Percentiles rank a stretch among this genome's conserved stretches.
Evolutionary conservation across 1,140 invertebrate species (phyloP).

Genomic region (Listronotus bonariensis): DNA sequence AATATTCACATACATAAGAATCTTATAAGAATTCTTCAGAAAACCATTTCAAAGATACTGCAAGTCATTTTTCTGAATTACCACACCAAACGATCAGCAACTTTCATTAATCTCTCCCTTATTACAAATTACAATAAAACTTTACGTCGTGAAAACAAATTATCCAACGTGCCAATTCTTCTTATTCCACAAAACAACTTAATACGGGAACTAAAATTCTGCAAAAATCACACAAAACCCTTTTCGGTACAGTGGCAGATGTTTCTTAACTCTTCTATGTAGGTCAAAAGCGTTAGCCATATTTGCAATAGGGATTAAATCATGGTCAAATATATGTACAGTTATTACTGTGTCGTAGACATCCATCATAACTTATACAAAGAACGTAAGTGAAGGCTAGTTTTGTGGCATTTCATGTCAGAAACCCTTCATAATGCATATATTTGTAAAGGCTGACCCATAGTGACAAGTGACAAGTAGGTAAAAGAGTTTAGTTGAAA

Average conservation of each 20-base stretch:
- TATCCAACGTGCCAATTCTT: too few relatives aligned
- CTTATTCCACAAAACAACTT: background rate
- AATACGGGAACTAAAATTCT: constrained; percentile 30
- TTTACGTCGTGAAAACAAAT: too few relatives aligned
- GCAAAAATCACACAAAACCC: constrained; percentile 43
- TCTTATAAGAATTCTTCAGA: too few relatives aligned
- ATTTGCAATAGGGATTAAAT: constrained; percentile 45
- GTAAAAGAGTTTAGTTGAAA: constrained; percentile 33
- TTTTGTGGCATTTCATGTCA: constrained; percentile 44
- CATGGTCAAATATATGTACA: constrained; percentile 44
- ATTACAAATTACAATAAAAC: too few relatives aligned
- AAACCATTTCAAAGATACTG: too few relatives aligned
- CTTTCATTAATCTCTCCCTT: too few relatives aligned
- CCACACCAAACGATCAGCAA: too few relatives aligned
- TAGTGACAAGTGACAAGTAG: constrained; percentile 47
- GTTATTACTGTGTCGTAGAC: constrained; percentile 42
- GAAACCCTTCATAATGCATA: constrained; percentile 45
- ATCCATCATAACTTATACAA: constrained; percentile 45
- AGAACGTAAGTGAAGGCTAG: constrained; percentile 43
- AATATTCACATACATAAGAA: too few relatives aligned
- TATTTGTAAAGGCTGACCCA: constrained; percentile 45
- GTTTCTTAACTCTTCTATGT: constrained; percentile 38
- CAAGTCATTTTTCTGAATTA: too few relatives aligned
- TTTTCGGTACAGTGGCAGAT: constrained; percentile 40
- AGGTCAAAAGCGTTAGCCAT: constrained; percentile 44